Evolutionary conservation across 1,140 invertebrate species (phyloP).

Genomic region (Akabosia matsudoensis): DNA sequence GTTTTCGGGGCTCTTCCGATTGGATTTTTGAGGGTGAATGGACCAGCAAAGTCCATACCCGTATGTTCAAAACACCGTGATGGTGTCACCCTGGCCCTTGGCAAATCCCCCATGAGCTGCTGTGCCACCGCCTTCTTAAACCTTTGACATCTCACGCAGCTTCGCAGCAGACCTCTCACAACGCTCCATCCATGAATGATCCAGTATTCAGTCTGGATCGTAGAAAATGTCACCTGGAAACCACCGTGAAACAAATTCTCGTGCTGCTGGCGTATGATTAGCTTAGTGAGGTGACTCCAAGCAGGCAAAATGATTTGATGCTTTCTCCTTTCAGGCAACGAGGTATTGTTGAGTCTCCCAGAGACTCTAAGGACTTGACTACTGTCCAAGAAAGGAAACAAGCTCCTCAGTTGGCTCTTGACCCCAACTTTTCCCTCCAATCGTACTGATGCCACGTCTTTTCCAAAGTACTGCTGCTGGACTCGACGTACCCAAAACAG

Average conservation of each 20-base stretch:
- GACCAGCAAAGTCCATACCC: constrained; percentile 52
- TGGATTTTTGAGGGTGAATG: constrained; percentile 47
- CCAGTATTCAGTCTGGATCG: not conserved
- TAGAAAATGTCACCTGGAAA: not conserved
- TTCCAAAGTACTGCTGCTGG: not conserved
- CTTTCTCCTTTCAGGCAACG: not conserved
- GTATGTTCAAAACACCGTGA: constrained; percentile 48
- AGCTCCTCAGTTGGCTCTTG: not conserved
- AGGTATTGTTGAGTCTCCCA: not conserved
- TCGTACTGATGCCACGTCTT: not conserved
- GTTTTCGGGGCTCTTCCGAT: constrained; percentile 30
- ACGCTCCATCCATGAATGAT: not conserved
- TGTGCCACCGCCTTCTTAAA: constrained; percentile 2
- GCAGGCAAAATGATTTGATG: not conserved
- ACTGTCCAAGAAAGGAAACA: not conserved
- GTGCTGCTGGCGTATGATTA: not conserved
- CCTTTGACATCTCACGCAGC: not conserved
- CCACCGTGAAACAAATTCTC: not conserved
- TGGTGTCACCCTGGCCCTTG: constrained; percentile 41
- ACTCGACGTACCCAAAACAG: not conserved
- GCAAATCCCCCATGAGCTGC: constrained; percentile 51
- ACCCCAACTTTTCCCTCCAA: not conserved
- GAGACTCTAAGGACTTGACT: not conserved
- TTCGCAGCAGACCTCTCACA: not conserved
- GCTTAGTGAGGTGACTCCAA: not conserved